These are phyloP conservation scores for Tetrapedia diversipes DNA, from an alignment of 2,888 invertebrate genomes.

Conservation along the genomic window DNA sequence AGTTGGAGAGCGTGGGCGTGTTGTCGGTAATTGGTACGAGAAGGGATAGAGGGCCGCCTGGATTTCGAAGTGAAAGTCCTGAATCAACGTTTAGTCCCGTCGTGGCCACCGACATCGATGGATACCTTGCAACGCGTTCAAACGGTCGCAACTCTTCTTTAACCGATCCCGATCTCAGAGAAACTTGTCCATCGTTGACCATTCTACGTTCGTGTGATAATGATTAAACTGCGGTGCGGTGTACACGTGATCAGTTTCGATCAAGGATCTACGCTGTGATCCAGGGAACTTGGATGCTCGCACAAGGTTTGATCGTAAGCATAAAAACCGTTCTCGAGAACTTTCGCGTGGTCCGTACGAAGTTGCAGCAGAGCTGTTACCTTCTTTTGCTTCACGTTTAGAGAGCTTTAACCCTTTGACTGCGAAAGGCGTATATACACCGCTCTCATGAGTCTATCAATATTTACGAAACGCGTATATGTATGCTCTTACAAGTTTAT, in stretches of 20 bases:
- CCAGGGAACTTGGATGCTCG: not conserved
- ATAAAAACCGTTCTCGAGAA: no score
- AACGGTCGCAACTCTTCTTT: not conserved
- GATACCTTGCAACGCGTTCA: not conserved
- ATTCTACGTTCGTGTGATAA: not conserved
- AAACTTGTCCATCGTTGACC: not conserved
- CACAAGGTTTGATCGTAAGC: conserved; percentile 23
- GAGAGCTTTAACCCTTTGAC: no score
- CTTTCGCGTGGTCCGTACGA: no score
- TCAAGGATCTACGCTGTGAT: conserved; percentile 30
- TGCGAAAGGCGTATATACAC: no score
- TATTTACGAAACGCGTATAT: no score
- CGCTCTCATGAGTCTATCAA: no score
- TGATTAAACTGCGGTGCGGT: conserved; percentile 27
- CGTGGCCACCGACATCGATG: conserved; percentile 41
- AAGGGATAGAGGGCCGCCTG: conserved; percentile 54
- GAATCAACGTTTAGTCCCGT: conserved; percentile 55
- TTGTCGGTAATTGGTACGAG: conserved; percentile 53
- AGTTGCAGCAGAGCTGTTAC: no score
- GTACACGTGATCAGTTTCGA: conserved; percentile 32
- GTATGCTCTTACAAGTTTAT: no score
- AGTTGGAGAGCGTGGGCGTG: conserved; percentile 63
- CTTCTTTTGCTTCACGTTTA: no score
- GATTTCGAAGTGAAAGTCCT: conserved; percentile 68
- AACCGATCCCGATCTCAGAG: not conserved